A percentile compares a stretch with the other conserved stretches of the same genome.
These are phyloP conservation scores for Miniopterus natalensis DNA, from an alignment of 2,113 vertebrate species.

Conservation along the genomic window DNA sequence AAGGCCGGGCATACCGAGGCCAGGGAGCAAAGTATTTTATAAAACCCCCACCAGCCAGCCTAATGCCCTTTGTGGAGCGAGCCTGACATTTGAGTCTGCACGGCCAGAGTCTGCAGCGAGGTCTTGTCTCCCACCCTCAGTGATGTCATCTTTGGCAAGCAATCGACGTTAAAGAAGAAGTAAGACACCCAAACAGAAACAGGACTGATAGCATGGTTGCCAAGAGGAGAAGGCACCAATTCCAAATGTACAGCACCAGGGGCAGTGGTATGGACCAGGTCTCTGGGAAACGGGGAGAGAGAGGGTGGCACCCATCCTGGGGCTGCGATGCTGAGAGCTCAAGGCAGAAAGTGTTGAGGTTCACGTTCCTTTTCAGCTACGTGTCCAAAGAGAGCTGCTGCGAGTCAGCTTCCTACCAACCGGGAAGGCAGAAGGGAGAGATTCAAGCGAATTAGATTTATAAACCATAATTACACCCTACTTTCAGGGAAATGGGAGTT, in stretches of 20 bases:
- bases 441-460: not conserved
- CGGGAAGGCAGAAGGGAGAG: conserved; percentile 68
- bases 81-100: conserved; percentile 42
- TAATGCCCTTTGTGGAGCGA: not conserved
- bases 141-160: conserved; percentile 87
- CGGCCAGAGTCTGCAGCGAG: conserved; percentile 38
- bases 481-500: not conserved
- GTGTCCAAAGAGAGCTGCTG: conserved; percentile 81
- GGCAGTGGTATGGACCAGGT: conserved; percentile 86
- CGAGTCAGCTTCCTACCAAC: conserved; percentile 78
- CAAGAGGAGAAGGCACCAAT: conserved; percentile 88
- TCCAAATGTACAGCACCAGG: conserved; percentile 87
- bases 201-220: conserved; percentile 80
- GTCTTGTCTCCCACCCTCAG: not conserved
- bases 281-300: conserved; percentile 33
- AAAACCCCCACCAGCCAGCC: conserved; percentile 38
- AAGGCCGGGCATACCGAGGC: not conserved
- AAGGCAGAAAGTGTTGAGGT: conserved; percentile 82
- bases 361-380: conserved; percentile 84
- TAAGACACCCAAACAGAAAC: conserved; percentile 85
- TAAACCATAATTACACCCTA: conserved; percentile 63
- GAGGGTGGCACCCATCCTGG: conserved; percentile 74
- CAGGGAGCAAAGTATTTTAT: not conserved
- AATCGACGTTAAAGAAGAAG: conserved; percentile 81
- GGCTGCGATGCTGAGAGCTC: conserved; percentile 80